phyloP scores from a whole-genome alignment of 2,797 vertebrate species.

The Streptopelia turtur region DNA sequence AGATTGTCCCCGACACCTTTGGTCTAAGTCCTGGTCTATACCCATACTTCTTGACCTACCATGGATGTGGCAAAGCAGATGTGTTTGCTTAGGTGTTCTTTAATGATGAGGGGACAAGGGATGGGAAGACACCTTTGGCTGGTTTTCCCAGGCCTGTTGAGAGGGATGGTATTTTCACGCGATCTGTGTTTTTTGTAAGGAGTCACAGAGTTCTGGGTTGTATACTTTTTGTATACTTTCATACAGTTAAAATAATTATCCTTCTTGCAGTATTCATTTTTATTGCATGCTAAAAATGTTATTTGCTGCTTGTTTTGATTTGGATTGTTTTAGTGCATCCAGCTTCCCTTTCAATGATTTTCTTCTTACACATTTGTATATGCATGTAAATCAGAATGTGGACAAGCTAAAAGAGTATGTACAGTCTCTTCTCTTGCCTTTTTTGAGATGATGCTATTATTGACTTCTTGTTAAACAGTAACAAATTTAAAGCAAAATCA shows the following conservation, averaged over 20 bases:
- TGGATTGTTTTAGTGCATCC: not conserved
- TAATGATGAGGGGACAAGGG: not conserved
- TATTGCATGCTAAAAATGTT: conserved; percentile 61
- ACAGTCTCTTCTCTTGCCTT: conserved; percentile 17
- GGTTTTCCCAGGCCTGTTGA: not conserved
- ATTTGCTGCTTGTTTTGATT: conserved; percentile 50
- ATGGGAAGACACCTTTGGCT: not conserved
- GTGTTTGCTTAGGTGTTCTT: not conserved
- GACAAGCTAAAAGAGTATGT: conserved; percentile 1
- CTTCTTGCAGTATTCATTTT: not conserved
- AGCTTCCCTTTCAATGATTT: conserved; percentile 4
- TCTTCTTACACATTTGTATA: not conserved
- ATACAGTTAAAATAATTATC: not conserved
- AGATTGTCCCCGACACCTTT: not conserved
- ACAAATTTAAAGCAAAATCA: conserved; percentile 19
- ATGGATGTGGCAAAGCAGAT: not conserved
- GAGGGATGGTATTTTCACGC: not conserved
- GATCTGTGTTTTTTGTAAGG: not conserved
- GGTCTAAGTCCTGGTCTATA: not conserved
- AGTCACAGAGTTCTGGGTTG: not conserved
- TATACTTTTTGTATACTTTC: not conserved
- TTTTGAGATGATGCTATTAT: conserved; percentile 28
- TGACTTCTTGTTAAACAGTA: conserved; percentile 24
- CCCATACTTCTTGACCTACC: not conserved
- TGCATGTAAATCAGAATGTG: conserved; percentile 38